Evolutionary conservation across 2,797 vertebrate genomes (phyloP).

Genomic region (Hippopotamyrus pictus): DNA sequence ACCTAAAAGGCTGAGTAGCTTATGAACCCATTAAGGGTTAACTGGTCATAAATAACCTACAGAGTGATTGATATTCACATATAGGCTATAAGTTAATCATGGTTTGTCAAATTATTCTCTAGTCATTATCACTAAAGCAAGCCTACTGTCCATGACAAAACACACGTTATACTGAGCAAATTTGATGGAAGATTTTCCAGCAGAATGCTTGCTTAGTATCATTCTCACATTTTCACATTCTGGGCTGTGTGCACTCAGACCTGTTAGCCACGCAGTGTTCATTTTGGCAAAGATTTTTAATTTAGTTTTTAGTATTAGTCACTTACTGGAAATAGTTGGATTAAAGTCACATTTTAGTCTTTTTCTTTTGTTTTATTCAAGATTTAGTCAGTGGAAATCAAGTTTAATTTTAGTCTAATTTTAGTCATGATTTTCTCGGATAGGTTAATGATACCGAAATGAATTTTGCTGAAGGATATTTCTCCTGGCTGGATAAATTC

Average conservation of each 20-base stretch:
- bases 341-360: background rate
- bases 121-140: background rate
- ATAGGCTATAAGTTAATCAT: background rate
- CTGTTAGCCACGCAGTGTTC: background rate
- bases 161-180: background rate
- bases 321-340: background rate
- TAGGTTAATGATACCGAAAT: background rate
- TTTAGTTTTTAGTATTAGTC: background rate
- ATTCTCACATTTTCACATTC: background rate
- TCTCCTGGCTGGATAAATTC: background rate
- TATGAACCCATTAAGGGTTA: background rate
- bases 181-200: background rate
- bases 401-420: background rate
- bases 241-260: background rate
- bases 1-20: background rate
- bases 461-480: background rate
- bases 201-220: background rate
- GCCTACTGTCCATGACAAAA: background rate
- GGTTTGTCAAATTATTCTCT: background rate
- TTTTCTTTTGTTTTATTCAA: background rate
- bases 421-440: background rate
- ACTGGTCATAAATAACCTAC: background rate
- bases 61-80: background rate
- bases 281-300: background rate
- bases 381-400: background rate